A percentile compares a stretch with the other conserved stretches of the same genome.
These are phyloP conservation scores for Xenentodon cancila DNA, from an alignment of 2,797 vertebrate species.

Conservation along the genomic window DNA sequence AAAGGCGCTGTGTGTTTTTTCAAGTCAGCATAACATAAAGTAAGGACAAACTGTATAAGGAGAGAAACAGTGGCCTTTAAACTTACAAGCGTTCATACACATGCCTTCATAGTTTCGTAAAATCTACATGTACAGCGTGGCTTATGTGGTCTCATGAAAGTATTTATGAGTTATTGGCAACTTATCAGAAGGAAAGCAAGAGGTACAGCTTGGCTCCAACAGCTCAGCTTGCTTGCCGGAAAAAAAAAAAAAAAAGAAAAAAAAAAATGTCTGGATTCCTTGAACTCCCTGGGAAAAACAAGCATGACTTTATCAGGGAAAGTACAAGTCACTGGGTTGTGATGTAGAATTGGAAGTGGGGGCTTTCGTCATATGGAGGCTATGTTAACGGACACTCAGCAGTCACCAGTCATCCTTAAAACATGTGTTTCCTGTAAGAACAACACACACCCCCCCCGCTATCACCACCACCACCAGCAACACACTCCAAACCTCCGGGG, in stretches of 20 bases:
- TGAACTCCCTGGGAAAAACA: conserved; percentile 71
- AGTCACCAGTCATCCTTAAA: conserved; percentile 71
- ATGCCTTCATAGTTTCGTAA: conserved; percentile 46
- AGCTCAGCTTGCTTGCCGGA: conserved; percentile 49
- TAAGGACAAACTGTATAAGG: conserved; percentile 10
- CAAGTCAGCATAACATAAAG: conserved; percentile 11
- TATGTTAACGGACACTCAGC: conserved; percentile 72
- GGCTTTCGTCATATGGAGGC: conserved; percentile 66
- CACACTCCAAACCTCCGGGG: conserved; percentile 13
- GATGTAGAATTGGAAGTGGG: conserved; percentile 65
- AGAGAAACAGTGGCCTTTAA: conserved; percentile 23
- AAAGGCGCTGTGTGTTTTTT: conserved; percentile 20
- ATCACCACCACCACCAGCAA: conserved; percentile 4
- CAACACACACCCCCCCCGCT: conserved; percentile 17
- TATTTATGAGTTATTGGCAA: conserved; percentile 73
- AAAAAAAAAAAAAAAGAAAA: conserved; percentile 7
- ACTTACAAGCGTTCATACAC: conserved; percentile 28
- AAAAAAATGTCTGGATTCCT: conserved; percentile 47
- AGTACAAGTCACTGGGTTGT: conserved; percentile 70
- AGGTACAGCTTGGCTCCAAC: conserved; percentile 59
- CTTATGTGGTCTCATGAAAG: conserved; percentile 70
- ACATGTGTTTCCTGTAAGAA: conserved; percentile 82
- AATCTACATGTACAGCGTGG: conserved; percentile 56
- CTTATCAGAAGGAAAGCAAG: conserved; percentile 56
- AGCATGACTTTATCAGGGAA: conserved; percentile 71